A percentile compares a stretch with the other conserved stretches of the same genome.
Evolutionary conservation across 2,113 vertebrate genomes (phyloP).

Genomic region (Clinocottus analis): DNA sequence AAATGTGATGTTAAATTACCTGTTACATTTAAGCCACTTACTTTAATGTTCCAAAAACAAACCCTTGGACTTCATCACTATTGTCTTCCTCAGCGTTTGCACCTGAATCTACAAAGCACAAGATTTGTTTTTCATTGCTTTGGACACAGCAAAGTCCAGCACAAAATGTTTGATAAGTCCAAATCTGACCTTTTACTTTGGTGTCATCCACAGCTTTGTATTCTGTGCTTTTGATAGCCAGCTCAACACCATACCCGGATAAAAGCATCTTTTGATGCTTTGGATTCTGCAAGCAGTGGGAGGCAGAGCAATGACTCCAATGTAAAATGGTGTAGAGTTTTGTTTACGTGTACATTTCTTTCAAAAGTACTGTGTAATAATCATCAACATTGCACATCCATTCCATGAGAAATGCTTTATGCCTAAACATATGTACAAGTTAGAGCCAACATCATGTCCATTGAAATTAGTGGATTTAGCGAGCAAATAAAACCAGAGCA

Average conservation of each 20-base stretch:
- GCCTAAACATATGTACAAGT: not conserved
- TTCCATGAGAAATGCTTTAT: not conserved
- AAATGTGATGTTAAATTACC: not conserved
- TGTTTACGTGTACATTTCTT: not conserved
- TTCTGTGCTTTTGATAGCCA: conserved; percentile 97
- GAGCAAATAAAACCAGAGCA: not conserved
- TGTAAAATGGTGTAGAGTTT: not conserved
- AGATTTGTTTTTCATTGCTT: conserved; percentile 21
- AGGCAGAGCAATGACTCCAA: not conserved
- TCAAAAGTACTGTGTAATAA: not conserved
- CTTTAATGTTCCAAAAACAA: conserved; percentile 93
- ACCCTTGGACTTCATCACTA: conserved; percentile 91
- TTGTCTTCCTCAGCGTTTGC: conserved; percentile 79
- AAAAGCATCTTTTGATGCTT: conserved; percentile 88
- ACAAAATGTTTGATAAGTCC: conserved; percentile 17
- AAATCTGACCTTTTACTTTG: conserved; percentile 88
- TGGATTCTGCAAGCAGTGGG: conserved; percentile 82
- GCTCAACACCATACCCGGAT: conserved; percentile 96
- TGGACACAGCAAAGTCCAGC: conserved; percentile 5
- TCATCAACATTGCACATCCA: not conserved
- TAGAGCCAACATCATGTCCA: not conserved
- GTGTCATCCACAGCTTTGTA: conserved; percentile 96
- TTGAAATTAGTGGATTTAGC: not conserved
- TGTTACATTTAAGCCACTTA: conserved; percentile 75
- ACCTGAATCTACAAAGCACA: conserved; percentile 77